Evolutionary conservation across 2,888 invertebrate genomes (phyloP).

Genomic region (Rotaria socialis): DNA sequence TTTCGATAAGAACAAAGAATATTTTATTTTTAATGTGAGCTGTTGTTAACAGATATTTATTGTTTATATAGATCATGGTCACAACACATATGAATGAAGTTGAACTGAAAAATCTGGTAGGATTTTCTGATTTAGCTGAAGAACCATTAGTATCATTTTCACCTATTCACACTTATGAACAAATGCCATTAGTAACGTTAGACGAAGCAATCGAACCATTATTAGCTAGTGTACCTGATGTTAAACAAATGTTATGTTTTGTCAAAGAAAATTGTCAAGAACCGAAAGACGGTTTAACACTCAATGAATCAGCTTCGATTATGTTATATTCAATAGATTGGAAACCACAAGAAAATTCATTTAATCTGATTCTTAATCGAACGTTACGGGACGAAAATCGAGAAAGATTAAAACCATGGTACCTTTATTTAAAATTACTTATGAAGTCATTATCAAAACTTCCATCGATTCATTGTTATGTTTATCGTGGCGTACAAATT

Average conservation of each 20-base stretch:
- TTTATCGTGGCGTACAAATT: background rate
- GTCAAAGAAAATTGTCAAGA: background rate
- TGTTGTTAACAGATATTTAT: background rate
- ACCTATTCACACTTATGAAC: background rate
- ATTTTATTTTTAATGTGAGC: background rate
- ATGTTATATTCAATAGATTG: background rate
- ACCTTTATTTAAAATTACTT: background rate
- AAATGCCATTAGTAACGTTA: background rate
- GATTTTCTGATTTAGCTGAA: background rate
- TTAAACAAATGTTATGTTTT: background rate
- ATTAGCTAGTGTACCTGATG: background rate
- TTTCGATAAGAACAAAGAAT: background rate
- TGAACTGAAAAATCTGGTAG: background rate
- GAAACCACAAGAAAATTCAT: background rate
- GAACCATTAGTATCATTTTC: background rate
- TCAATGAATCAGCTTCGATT: background rate
- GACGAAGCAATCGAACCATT: background rate
- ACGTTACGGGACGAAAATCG: background rate
- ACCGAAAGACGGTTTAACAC: background rate
- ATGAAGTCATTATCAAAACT: background rate
- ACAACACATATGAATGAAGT: background rate
- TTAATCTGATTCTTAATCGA: background rate
- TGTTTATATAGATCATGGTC: background rate
- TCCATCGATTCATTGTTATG: background rate
- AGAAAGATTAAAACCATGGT: background rate